Conservation (phyloP, 1,140 invertebrate species). For the Carposina sasakii region DNA sequence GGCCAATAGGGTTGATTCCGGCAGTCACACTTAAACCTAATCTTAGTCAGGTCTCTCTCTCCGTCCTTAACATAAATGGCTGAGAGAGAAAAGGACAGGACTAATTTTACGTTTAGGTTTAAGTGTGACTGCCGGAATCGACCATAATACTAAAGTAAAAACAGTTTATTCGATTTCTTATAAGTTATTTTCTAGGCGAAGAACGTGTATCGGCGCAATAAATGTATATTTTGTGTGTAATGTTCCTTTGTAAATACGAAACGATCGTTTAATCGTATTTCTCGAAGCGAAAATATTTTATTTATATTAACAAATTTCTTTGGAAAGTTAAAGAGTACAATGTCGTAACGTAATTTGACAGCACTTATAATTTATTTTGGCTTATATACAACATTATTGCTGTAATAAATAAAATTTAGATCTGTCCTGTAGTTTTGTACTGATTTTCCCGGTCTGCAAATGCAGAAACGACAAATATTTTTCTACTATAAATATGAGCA, state of each 20-base stretch:
- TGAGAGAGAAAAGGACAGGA: too few species aligned
- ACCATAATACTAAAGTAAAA: too few species aligned
- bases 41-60: too few species aligned
- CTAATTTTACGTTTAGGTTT: too few species aligned
- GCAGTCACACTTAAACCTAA: too few species aligned
- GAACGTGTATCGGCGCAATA: slow-evolving; percentile 53
- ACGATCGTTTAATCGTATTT: slow-evolving; percentile 24
- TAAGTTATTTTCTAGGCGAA: too few species aligned
- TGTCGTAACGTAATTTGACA: slow-evolving; percentile 15
- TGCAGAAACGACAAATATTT: too few species aligned
- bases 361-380: slow-evolving; percentile 45
- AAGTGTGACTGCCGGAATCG: too few species aligned
- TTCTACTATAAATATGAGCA: too few species aligned
- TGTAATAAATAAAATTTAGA: slow-evolving; percentile 50
- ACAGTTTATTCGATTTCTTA: too few species aligned
- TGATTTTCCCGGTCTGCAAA: slow-evolving; percentile 5
- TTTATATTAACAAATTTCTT: neutral
- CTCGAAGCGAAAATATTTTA: slow-evolving; percentile 19
- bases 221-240: slow-evolving; percentile 40
- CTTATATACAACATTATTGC: slow-evolving; percentile 26
- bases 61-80: too few species aligned
- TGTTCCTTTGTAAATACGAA: slow-evolving; percentile 58
- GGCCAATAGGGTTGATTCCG: too few species aligned
- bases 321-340: slow-evolving; percentile 47
- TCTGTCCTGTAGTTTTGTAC: slow-evolving; percentile 43